Evolutionary conservation across 2,797 vertebrate genomes (phyloP), one percentile per base, ranked within the genome.

Genomic region (Pseudochaenichthys georgianus): DNA sequence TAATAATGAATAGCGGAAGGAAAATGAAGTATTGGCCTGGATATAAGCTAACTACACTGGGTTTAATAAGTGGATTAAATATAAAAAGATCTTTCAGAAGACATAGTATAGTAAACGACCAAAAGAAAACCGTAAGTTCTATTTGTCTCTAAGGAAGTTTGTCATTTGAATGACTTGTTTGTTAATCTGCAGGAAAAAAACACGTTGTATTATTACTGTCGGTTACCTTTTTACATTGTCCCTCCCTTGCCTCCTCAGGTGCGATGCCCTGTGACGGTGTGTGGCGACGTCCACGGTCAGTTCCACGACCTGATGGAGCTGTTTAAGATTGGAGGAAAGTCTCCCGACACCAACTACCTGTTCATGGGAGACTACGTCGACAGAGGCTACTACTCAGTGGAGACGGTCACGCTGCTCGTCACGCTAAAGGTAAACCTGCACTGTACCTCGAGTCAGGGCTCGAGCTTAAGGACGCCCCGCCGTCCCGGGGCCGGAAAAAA

Each of bases 291-390:
- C 54, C 97, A 98, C 0, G 97, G 97, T 53, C 97, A 98, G 91
- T 98, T 98, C 95, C 97, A 98, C 28, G 97, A 98, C 92, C 96
- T 98, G 81, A 98, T 98, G 97, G 97, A 98, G 95, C 96, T 98
- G 68, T 98, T 98, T 90, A 97, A 97, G 96, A 98, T 98, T 80
- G 97, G 97, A 88, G 97, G 97, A 19, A 98, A 98, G 94, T 98
- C 97, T 84, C 97, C 97, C 69, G 97, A 98, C 92, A 98, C 97
- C 90, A 98, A 98, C 93, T 98, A 98, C 91, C 95, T 98, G 94
- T 98, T 98, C 94, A 98, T 98, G 97, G 97, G 97, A 42, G 97
- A 98, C 94, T 98, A 98, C 86, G 97, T 98, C 71, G 97, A 98
- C 94, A 95, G 97, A 96, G 97, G 97, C 75, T 98, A 98, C 94